Percentiles rank a stretch among this genome's conserved stretches.
Conservation (phyloP, 64 coral and sea anemone genomes). For the Stichodactyla helianthus region DNA sequence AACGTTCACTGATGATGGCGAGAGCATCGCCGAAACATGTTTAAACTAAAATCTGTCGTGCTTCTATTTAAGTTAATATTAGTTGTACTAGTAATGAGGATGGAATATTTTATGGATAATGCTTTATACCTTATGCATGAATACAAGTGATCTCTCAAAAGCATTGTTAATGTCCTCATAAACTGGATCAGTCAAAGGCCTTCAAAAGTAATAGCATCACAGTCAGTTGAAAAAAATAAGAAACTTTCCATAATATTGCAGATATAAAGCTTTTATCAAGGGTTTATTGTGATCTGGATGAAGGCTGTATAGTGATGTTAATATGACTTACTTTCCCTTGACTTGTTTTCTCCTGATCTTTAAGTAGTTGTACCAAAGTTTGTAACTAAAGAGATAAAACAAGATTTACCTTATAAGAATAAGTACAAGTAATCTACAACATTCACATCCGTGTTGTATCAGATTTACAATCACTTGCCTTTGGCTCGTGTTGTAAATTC, state of each 20-base stretch:
- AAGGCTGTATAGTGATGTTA: too few species aligned
- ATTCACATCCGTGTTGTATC: too few species aligned
- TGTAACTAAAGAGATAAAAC: conserved; percentile 54
- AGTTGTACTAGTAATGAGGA: background rate
- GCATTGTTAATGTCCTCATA: conserved; percentile 99
- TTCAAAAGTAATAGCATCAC: background rate
- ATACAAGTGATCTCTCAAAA: conserved; percentile 98
- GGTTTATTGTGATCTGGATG: too few species aligned
- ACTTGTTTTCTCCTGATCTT: conserved; percentile 94
- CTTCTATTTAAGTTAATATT: too few species aligned
- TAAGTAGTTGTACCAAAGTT: conserved; percentile 96
- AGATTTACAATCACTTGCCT: too few species aligned
- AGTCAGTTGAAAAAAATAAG: too few species aligned
- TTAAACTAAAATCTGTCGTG: too few species aligned
- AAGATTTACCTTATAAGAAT: background rate
- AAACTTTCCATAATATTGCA: too few species aligned
- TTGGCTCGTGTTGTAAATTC: too few species aligned
- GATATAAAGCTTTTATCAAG: too few species aligned
- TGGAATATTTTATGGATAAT: background rate
- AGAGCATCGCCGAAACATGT: background rate
- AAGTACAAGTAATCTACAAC: too few species aligned
- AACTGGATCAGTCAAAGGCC: conserved; percentile 75
- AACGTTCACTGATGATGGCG: too few species aligned
- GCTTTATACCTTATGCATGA: conserved; percentile 91
- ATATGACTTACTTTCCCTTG: conserved; percentile 62